Evolutionary conservation across 2,888 invertebrate genomes (phyloP).

Genomic region (Aspidiotus rigidus): DNA sequence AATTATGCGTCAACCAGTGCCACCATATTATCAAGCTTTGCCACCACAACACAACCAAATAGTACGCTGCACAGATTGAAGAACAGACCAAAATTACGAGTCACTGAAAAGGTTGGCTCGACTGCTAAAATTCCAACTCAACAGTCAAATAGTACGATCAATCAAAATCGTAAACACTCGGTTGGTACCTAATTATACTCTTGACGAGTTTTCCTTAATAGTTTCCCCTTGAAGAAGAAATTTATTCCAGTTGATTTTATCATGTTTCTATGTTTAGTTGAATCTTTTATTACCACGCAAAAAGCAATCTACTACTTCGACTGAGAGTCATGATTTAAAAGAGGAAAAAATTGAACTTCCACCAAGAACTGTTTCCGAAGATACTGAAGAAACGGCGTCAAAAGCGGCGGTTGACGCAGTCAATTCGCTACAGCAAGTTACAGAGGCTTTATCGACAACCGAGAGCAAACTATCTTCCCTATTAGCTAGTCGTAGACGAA

Average conservation of each 20-base stretch:
- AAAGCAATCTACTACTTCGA: conserved; percentile 17
- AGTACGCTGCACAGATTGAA: conserved; percentile 44
- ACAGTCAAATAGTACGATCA: conserved; percentile 41
- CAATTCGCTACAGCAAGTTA: conserved; percentile 5
- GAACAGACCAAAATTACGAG: conserved; percentile 44
- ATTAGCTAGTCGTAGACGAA: conserved; percentile 34
- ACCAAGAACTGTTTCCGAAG: conserved; percentile 23
- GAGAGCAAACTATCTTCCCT: conserved; percentile 34
- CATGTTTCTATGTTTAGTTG: not conserved
- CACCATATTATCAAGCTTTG: conserved; percentile 3
- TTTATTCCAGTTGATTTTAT: not conserved
- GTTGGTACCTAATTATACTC: conserved; percentile 20
- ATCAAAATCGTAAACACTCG: conserved; percentile 34
- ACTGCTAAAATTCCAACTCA: conserved; percentile 43
- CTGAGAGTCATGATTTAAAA: conserved; percentile 7
- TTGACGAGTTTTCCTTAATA: too few relatives aligned
- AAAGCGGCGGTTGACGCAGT: not conserved
- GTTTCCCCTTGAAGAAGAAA: not conserved
- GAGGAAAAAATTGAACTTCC: conserved; percentile 26
- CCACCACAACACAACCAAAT: conserved; percentile 41
- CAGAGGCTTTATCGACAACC: conserved; percentile 30
- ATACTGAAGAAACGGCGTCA: conserved; percentile 18
- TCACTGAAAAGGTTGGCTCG: conserved; percentile 42
- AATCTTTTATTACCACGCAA: conserved; percentile 22
- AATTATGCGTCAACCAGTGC: not conserved